A percentile compares a stretch with the other conserved stretches of the same genome.
These are phyloP conservation scores for Nesidiocoris tenuis DNA, from an alignment of 2,888 invertebrate species.

Conservation along the genomic window DNA sequence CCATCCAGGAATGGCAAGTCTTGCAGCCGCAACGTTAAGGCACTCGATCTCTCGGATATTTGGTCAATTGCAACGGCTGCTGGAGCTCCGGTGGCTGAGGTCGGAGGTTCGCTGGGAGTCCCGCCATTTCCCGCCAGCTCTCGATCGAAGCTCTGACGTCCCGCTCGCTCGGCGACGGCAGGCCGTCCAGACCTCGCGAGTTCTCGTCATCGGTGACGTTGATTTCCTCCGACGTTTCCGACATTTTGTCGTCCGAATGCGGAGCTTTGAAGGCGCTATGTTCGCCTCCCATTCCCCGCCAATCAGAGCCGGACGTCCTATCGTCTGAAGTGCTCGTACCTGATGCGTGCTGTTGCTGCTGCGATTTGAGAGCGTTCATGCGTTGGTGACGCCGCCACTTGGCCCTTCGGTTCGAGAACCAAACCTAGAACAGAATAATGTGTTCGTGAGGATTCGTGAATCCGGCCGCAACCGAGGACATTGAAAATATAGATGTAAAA, in stretches of 20 bases:
- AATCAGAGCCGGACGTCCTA: constrained; percentile 52
- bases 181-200: constrained; percentile 46
- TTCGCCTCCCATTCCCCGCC: constrained; percentile 73
- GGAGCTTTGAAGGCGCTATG: constrained; percentile 83
- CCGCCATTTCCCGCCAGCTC: constrained; percentile 53
- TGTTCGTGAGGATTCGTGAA: too few relatives aligned
- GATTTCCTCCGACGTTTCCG: constrained; percentile 63
- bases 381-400: constrained; percentile 97
- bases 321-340: constrained; percentile 50
- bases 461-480: too few relatives aligned
- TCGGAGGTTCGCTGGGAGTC: constrained; percentile 49
- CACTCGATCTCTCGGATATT: constrained; percentile 51
- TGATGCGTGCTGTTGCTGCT: constrained; percentile 57
- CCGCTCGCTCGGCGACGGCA: constrained; percentile 29
- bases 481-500: too few relatives aligned
- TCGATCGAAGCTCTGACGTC: constrained; percentile 53
- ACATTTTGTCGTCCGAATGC: constrained; percentile 53
- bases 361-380: constrained; percentile 86
- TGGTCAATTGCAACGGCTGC: constrained; percentile 54
- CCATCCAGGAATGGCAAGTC: too few relatives aligned
- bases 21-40: constrained; percentile 40
- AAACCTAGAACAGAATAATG: constrained; percentile 88
- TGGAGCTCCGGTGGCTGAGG: constrained; percentile 41
- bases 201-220: constrained; percentile 75
- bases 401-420: constrained; percentile 99